A percentile compares a stretch with the other conserved stretches of the same genome.
phyloP scores from a whole-genome alignment of 2,113 vertebrate genomes.

The Pterophyllum scalare region DNA sequence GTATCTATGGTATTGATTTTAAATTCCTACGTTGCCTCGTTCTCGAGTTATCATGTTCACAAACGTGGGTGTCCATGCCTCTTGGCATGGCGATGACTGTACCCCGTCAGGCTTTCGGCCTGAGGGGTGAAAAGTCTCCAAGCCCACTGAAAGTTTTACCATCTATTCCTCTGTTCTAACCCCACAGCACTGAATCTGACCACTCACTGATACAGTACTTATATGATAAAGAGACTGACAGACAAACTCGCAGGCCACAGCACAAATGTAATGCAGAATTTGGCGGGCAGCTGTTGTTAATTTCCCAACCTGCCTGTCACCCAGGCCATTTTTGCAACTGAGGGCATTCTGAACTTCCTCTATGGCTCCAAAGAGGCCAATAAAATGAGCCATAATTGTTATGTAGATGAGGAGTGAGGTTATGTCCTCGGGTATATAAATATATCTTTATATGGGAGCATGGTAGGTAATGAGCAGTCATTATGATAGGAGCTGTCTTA shows the following conservation, averaged over 20 bases:
- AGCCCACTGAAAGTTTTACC: neutral
- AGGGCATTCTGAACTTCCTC: conserved; percentile 59
- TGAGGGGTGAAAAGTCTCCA: too few species aligned
- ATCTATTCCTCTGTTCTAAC: conserved; percentile 29
- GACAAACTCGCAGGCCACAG: conserved; percentile 38
- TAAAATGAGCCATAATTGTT: conserved; percentile 70
- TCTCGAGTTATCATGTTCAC: too few species aligned
- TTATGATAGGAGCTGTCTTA: conserved; percentile 72
- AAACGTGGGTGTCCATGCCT: too few species aligned
- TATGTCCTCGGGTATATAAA: conserved; percentile 73
- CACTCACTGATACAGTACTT: conserved; percentile 9
- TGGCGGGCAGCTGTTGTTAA: conserved; percentile 44
- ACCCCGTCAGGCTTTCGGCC: too few species aligned
- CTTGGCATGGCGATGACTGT: too few species aligned
- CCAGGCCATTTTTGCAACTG: conserved; percentile 69
- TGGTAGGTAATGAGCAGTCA: conserved; percentile 73
- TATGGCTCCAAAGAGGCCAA: conserved; percentile 58
- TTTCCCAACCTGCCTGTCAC: conserved; percentile 66
- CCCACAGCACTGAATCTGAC: neutral
- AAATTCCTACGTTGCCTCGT: too few species aligned
- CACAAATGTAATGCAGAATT: conserved; percentile 39
- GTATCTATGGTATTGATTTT: too few species aligned
- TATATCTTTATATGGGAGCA: conserved; percentile 77
- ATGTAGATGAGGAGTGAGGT: conserved; percentile 70
- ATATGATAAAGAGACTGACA: conserved; percentile 16